Base-by-base conservation (phyloP, 2,888 invertebrate species). In the Rhamphomyia laevipes region DNA sequence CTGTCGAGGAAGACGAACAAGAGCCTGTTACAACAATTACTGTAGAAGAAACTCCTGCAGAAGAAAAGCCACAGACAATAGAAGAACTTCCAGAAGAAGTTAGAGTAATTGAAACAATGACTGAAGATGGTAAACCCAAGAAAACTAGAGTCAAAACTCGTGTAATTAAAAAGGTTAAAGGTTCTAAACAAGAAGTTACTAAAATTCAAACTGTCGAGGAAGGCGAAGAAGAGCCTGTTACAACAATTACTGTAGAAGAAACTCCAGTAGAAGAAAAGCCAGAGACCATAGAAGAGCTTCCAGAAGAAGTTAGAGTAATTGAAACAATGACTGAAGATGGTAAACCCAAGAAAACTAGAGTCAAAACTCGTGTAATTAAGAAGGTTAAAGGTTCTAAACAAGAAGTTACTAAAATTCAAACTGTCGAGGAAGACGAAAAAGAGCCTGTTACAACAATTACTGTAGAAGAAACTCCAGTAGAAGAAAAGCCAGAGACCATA, bases 51-150 rank as follows among this genome's bases (percentile, higher is more conserved):
- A n/a, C 13, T 41, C 41, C 41, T 13, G 6, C 13, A 4, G 51
- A 48, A 23, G 53, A 58, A 15, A 48, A 2, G 63, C 67, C 43
- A 30, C 21, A 56, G 38, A 31, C 52, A 15, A 55, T 65, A 57
- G 49, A 52, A 41, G 51, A 57, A 49, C 31, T 49, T 33, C 54
- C 52, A n/a, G 54, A 57, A 43, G 50, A 54, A 43, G 47, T 55
- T 0, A 52, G 46, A 46, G 58, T 73, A 4, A 66, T 69, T 2
- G 73, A 74, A 60, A 67, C 73, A 23, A 53, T 58, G 16, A 56
- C 57, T 1, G 53, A 58, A 49, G 53, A 58, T 40, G 59, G 58
- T 13, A 57, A 57, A 50, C 56, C 57, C 6, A 58, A 53, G n/a
- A 61, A 58, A 48, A 62, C 59, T 45, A 55, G 51, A 13, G 58